Percentiles rank a stretch among this genome's conserved stretches.
Evolutionary conservation across 2,888 invertebrate genomes (phyloP).

Genomic region (Amphipyra berbera): DNA sequence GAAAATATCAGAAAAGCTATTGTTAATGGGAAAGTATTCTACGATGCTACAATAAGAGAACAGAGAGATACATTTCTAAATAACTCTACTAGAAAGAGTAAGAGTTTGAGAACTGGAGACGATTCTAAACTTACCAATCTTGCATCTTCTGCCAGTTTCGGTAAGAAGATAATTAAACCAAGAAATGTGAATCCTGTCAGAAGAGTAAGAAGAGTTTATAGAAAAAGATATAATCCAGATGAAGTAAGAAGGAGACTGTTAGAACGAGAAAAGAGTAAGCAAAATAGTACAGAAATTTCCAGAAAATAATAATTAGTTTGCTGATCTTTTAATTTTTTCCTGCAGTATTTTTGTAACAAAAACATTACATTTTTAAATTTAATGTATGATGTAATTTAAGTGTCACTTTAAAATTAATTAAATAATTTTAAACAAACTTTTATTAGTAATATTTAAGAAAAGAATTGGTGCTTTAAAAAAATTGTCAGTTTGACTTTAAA

Average conservation of each 20-base stretch:
- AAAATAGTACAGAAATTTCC: slow-evolving; percentile 56
- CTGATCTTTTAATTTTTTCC: slow-evolving; percentile 14
- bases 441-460: slow-evolving; percentile 21
- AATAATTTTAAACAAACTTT: slow-evolving; percentile 5
- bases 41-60: slow-evolving; percentile 84
- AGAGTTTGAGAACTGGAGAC: slow-evolving; percentile 59
- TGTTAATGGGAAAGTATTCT: slow-evolving; percentile 86
- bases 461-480: slow-evolving; percentile 55
- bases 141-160: slow-evolving; percentile 66
- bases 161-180: slow-evolving; percentile 75
- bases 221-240: slow-evolving; percentile 86
- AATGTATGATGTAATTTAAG: background rate
- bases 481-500: slow-evolving; percentile 86
- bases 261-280: slow-evolving; percentile 79
- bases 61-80: slow-evolving; percentile 72
- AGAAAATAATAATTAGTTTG: slow-evolving; percentile 26
- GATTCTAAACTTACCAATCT: slow-evolving; percentile 69
- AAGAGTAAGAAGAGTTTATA: slow-evolving; percentile 83
- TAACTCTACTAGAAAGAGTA: slow-evolving; percentile 72
- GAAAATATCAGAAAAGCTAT: slow-evolving; percentile 84
- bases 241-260: slow-evolving; percentile 86
- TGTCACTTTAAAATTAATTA: background rate
- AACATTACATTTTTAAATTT: slow-evolving; percentile 4
- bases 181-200: slow-evolving; percentile 82
- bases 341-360: slow-evolving; percentile 3